Base-by-base conservation (phyloP, 2,113 vertebrate species). In the Panthera tigris region DNA sequence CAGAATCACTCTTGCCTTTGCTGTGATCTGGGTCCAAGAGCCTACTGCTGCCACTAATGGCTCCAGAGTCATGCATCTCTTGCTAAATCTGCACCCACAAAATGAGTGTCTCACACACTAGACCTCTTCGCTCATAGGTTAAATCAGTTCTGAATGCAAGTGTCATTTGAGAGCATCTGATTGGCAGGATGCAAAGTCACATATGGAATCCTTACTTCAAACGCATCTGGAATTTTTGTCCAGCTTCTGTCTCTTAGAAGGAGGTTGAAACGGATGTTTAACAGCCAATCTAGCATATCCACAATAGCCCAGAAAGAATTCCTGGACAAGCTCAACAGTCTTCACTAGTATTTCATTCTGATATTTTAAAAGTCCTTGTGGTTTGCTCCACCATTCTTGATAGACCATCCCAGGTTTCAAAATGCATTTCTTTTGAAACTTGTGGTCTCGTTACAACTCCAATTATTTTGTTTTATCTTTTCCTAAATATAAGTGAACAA, bases 371-470 rank as follows among this genome's bases (percentile, higher is more conserved):
- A 94, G 4, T 61, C 55, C 9, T 7, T 95, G 57, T 89, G 85
- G 65, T 84, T 88, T 97, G 33, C 65, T 61, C 27, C 39, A 39
- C 25, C 5, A 27, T 69, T 41, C 45, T 23, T 21, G 16, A 78
- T 78, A 33, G 33, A 25, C 66, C 73, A 94, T 88, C 23, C 50
- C 76, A 96, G 15, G 33, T 66, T 95, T 95, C 39, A 50, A 92
- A 96, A 76, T 50, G 9, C 8, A 57, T 71, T 97, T 95, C 52
- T 39, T 97, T 73, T 94, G 76, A 80, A 96, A 92, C 41, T 81
- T 33, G 11, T 55, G 5, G 39, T 79, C 45, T 92, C 19, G 19
- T 92, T 57, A 74, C 55, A 89, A 92, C 41, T 65, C 57, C 31
- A 88, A 4, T 74, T 95, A 55, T 50, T 89, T 73, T 88, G 16